Percentiles rank a stretch among this genome's conserved stretches.
These are phyloP conservation scores for Asteroscopus sphinx DNA, from an alignment of 2,888 invertebrate genomes.

Conservation along the genomic window DNA sequence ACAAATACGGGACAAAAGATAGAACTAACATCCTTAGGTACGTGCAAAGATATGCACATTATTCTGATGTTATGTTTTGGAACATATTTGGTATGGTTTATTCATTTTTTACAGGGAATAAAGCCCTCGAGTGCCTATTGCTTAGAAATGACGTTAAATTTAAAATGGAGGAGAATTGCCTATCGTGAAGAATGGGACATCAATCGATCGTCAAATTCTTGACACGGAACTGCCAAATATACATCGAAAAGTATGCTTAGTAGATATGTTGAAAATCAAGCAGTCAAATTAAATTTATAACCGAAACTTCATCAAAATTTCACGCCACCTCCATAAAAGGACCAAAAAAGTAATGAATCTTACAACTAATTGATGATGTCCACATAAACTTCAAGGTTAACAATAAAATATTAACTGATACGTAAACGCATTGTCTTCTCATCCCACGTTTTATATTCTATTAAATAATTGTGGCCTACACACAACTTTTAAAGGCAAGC, in stretches of 20 bases:
- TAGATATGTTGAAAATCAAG: conserved; percentile 11
- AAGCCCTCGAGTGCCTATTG: neutral
- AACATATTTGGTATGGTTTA: conserved; percentile 5
- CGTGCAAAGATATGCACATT: conserved; percentile 18
- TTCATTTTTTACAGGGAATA: neutral
- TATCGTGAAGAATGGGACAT: too few relatives aligned
- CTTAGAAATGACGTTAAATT: neutral
- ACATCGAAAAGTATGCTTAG: neutral
- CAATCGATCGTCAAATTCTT: too few relatives aligned
- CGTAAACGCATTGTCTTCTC: conserved; percentile 50
- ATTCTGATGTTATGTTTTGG: conserved; percentile 11
- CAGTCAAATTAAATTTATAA: conserved; percentile 33
- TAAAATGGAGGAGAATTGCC: too few relatives aligned
- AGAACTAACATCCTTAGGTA: conserved; percentile 12
- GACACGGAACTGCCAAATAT: too few relatives aligned
- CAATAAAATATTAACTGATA: conserved; percentile 32
- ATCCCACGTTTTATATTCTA: conserved; percentile 44
- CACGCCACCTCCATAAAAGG: conserved; percentile 25
- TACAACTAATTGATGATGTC: conserved; percentile 47
- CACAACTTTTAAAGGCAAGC: conserved; percentile 17
- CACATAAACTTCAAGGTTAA: conserved; percentile 49
- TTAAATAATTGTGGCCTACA: conserved; percentile 33
- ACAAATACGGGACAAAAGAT: conserved; percentile 53
- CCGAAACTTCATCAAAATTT: conserved; percentile 31
- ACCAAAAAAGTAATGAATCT: conserved; percentile 24